Base-by-base conservation (phyloP, 2,888 invertebrate genomes). In the Dioctria rufipes region DNA sequence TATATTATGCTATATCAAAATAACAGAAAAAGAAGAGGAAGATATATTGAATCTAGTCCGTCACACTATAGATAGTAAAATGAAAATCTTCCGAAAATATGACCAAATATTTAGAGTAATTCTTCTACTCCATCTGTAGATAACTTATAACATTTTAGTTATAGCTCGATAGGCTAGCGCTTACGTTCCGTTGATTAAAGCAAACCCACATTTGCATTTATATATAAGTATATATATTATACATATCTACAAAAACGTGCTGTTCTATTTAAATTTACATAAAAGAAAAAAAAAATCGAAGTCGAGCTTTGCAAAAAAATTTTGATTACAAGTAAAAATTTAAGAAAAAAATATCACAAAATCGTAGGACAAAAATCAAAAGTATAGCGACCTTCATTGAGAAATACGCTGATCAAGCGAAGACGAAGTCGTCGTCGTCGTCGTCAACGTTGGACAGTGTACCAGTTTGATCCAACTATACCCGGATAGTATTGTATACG, bases 401-500 rank as follows among this genome's bases (percentile, higher is more conserved):
- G 11, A 54, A 54, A n/a, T 54, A 54, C 6, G n/a, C 54, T n/a
- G 54, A 54, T n/a, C 25, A 25, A 25, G 25, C 25, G 25, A 25
- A 25, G 25, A 25, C 25, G 25, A 25, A 25, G 25, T 25, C 25
- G 25, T 25, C 25, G 25, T 25, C 25, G 25, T 25, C 25, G 25
- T 25, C 25, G 25, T 25, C 25, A 25, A 25, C 25, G 25, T 25
- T 25, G 25, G 54, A 54, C 43, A 6, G 42, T 60, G 42, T 73
- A 73, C 73, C 73, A 42, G 73, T 73, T 73, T 73, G 42, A 73
- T 54, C 73, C 73, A 73, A 58, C 58, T 73, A 54, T 5, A 73
- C 73, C 73, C 73, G 25, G 73, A 73, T 58, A 11, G 73, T 40
- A 25, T 25, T 25, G 25, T 25, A 25, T 25, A 3, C 42, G 49